A percentile compares a stretch with the other conserved stretches of the same genome.
Conservation (phyloP, 2,888 invertebrate genomes). For the Melipona beecheii region DNA sequence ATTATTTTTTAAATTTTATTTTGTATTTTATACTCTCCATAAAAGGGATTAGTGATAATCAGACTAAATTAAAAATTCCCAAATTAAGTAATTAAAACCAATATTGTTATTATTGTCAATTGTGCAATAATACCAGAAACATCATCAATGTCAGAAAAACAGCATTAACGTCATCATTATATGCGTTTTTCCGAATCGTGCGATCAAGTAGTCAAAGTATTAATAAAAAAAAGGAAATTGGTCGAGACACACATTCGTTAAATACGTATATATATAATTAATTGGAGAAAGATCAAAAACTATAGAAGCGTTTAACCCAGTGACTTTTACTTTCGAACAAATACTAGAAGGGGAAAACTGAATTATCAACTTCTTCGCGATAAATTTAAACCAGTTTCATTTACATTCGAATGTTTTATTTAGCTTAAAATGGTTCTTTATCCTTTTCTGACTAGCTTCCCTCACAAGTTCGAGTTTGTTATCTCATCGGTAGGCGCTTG, state of each 20-base stretch:
- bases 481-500: background rate
- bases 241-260: background rate
- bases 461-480: background rate
- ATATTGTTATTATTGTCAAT: no score
- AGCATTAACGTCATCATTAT: background rate
- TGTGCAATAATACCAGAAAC: no score
- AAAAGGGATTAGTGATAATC: no score
- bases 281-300: background rate
- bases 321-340: constrained; percentile 1
- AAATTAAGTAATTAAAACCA: no score
- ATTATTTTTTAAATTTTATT: no score
- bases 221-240: background rate
- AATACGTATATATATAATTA: background rate
- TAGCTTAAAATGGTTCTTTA: background rate
- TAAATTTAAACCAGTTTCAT: background rate
- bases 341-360: background rate
- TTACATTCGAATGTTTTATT: background rate
- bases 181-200: background rate
- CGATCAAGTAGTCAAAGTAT: background rate
- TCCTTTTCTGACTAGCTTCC: background rate
- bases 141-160: background rate
- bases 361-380: background rate
- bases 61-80: no score
- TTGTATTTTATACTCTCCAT: no score
- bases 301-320: background rate